These are phyloP conservation scores for Nephrocerus scutellatus DNA, from an alignment of 2,888 invertebrate genomes.

Conservation along the genomic window DNA sequence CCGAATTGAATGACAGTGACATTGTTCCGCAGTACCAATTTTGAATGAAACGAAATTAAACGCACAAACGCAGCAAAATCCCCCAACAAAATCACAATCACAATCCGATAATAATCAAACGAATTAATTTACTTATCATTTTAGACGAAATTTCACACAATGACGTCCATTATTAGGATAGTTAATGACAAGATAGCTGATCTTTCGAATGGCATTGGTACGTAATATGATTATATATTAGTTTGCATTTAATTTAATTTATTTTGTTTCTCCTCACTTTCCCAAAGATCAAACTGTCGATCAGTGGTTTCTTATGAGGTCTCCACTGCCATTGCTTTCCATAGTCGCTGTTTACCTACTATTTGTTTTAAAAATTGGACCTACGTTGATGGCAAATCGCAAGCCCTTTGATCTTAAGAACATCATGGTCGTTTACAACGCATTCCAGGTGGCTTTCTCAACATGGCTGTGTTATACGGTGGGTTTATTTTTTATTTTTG, in stretches of 20 bases:
- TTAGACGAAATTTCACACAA: no score
- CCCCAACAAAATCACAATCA: no score
- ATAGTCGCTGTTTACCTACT: slow-evolving; percentile 61
- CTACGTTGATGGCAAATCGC: slow-evolving; percentile 66
- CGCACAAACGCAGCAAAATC: no score
- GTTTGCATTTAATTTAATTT: no score
- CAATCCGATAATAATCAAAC: no score
- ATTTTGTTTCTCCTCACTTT: no score
- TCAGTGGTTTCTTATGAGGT: slow-evolving; percentile 70
- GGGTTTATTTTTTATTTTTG: slow-evolving; percentile 21
- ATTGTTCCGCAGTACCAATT: no score
- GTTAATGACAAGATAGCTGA: slow-evolving; percentile 41
- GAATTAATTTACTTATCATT: no score
- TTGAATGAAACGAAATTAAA: no score
- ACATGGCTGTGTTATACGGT: slow-evolving; percentile 55
- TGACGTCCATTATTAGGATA: slow-evolving; percentile 41
- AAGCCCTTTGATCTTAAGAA: slow-evolving; percentile 67
- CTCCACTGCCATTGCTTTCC: slow-evolving; percentile 62
- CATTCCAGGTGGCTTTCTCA: slow-evolving; percentile 82
- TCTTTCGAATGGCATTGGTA: slow-evolving; percentile 41
- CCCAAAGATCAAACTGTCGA: slow-evolving; percentile 74
- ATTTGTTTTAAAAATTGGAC: slow-evolving; percentile 69
- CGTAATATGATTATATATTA: slow-evolving; percentile 21
- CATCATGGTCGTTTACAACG: slow-evolving; percentile 71
- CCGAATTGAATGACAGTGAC: no score